phyloP scores from a whole-genome alignment of 2,888 invertebrate genomes.

The Hypomecis punctinalis region DNA sequence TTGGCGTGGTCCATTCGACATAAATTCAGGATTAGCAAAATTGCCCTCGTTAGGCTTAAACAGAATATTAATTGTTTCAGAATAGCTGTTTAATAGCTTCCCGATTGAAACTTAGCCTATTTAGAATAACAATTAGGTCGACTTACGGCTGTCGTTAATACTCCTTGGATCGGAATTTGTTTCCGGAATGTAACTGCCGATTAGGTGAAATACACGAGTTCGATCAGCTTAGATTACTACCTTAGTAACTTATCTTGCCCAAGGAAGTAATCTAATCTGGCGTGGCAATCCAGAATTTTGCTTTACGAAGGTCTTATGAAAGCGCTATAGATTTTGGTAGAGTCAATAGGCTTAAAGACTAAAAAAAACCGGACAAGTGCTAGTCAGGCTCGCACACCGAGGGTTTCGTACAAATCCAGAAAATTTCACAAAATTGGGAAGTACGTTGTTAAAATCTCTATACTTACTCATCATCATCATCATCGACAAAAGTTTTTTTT shows the following conservation, averaged over 20 bases:
- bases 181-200: neutral
- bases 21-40: conserved; percentile 1
- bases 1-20: too few relatives aligned
- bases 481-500: too few relatives aligned
- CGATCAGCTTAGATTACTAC: neutral
- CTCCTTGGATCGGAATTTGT: conserved; percentile 1
- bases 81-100: conserved; percentile 16
- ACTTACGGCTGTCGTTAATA: conserved; percentile 11
- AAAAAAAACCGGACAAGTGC: too few relatives aligned
- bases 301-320: too few relatives aligned
- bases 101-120: conserved; percentile 13
- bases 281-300: too few relatives aligned
- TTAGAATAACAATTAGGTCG: conserved; percentile 20
- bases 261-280: neutral
- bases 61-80: conserved; percentile 15
- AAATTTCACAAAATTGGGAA: too few relatives aligned
- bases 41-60: conserved; percentile 1
- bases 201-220: neutral
- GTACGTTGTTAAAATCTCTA: too few relatives aligned
- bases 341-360: too few relatives aligned
- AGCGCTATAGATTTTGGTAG: too few relatives aligned
- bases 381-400: too few relatives aligned
- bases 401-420: too few relatives aligned
- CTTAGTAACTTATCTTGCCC: neutral
- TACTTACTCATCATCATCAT: too few relatives aligned